Percentiles rank a stretch among this genome's conserved stretches.
phyloP scores from a whole-genome alignment of 2,113 vertebrate species.

The Sebastes schlegelii region DNA sequence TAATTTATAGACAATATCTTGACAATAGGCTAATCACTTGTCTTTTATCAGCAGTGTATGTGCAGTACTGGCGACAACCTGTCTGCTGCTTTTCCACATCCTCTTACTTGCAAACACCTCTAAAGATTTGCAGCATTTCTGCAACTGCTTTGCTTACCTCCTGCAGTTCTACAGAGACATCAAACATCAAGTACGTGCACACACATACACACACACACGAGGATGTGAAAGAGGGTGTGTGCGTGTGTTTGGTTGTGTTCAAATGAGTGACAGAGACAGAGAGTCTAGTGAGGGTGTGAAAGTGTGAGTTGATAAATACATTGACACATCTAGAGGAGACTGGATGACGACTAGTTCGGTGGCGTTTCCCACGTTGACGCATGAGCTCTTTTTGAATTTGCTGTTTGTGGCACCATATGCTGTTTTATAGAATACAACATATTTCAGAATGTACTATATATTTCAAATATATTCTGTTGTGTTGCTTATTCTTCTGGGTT shows the following conservation, averaged over 20 bases:
- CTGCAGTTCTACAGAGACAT: background rate
- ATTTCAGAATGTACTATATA: background rate
- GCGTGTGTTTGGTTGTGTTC: background rate
- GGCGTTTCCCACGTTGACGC: background rate
- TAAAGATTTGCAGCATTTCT: background rate
- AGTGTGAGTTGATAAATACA: background rate
- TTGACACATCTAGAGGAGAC: background rate
- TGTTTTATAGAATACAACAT: background rate
- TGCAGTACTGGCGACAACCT: background rate
- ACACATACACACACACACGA: background rate
- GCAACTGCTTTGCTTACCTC: background rate
- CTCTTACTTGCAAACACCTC: background rate
- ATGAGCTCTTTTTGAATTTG: background rate
- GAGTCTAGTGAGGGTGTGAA: conserved; percentile 28
- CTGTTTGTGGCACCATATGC: background rate
- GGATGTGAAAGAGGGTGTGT: background rate
- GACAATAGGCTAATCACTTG: background rate
- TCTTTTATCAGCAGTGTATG: background rate
- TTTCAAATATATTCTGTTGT: background rate
- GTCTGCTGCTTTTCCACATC: background rate
- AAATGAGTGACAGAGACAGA: conserved; percentile 19
- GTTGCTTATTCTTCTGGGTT: background rate
- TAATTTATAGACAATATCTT: background rate
- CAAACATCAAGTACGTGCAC: background rate
- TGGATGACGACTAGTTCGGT: background rate